Evolutionary conservation across 2,113 vertebrate genomes (phyloP).

Genomic region (Corythornis madagascariensis): DNA sequence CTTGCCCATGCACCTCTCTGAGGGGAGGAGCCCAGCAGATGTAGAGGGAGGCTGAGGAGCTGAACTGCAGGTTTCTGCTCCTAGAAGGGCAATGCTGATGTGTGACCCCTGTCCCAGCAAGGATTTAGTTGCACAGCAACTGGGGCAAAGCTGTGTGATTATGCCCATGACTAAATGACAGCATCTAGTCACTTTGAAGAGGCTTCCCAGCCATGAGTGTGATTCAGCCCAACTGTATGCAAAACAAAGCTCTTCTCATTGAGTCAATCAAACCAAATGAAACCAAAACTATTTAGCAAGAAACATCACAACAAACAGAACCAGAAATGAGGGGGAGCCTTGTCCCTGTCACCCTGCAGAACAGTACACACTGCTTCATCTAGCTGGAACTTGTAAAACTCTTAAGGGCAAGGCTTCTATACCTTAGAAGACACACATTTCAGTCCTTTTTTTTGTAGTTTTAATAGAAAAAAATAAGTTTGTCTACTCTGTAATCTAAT

Average conservation of each 20-base stretch:
- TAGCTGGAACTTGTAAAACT: background rate
- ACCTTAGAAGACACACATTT: background rate
- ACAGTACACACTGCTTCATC: background rate
- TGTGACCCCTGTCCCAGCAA: background rate
- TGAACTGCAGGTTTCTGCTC: background rate
- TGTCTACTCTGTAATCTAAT: background rate
- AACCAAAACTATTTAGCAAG: background rate
- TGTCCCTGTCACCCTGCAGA: background rate
- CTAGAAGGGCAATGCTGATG: background rate
- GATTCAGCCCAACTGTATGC: background rate
- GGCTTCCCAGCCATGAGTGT: background rate
- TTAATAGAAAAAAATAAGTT: background rate
- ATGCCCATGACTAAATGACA: background rate
- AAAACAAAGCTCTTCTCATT: background rate
- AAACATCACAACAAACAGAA: background rate
- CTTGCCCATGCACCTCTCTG: background rate
- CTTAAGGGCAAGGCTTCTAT: background rate
- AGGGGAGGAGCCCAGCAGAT: background rate
- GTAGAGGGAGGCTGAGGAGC: background rate
- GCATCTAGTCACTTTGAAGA: background rate
- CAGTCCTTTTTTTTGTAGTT: background rate
- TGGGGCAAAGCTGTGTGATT: background rate
- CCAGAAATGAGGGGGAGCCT: background rate
- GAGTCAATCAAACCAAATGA: background rate
- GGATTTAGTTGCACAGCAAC: background rate